A percentile compares a stretch with the other conserved stretches of the same genome.
Conservation (phyloP, 2,797 vertebrate genomes). For the Philypnodon macrostomus region DNA sequence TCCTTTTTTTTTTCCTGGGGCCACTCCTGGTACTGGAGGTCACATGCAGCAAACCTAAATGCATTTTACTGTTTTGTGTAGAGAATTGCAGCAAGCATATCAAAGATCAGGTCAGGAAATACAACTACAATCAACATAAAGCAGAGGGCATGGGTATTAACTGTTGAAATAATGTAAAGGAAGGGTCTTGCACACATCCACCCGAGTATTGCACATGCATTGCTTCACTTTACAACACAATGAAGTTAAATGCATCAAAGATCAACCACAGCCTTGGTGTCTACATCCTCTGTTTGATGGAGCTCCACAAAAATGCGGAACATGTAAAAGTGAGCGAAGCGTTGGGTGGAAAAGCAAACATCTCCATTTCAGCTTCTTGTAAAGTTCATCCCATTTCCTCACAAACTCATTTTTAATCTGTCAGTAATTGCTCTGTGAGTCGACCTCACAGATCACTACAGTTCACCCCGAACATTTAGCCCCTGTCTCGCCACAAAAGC, state of each 20-base stretch:
- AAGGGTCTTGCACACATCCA: background rate
- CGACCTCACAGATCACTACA: constrained; percentile 58
- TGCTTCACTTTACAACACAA: constrained; percentile 51
- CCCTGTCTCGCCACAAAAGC: constrained; percentile 72
- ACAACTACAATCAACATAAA: too few relatives aligned
- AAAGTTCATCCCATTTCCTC: constrained; percentile 53
- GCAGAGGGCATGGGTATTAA: too few relatives aligned
- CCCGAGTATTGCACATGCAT: constrained; percentile 1
- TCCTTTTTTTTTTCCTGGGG: too few relatives aligned
- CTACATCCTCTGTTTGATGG: constrained; percentile 47
- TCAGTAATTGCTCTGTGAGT: constrained; percentile 70
- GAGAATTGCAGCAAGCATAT: too few relatives aligned
- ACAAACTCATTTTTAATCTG: constrained; percentile 64
- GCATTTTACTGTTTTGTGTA: too few relatives aligned
- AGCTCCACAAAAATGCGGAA: constrained; percentile 69
- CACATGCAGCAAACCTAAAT: too few relatives aligned
- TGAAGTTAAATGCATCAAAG: constrained; percentile 57
- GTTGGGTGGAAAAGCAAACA: constrained; percentile 71
- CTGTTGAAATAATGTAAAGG: background rate
- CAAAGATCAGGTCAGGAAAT: too few relatives aligned
- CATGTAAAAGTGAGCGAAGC: constrained; percentile 47
- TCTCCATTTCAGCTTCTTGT: constrained; percentile 65
- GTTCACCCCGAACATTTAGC: constrained; percentile 60
- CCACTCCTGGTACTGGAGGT: too few relatives aligned
- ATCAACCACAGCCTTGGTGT: constrained; percentile 64